Conservation (phyloP, 2,113 vertebrate species). For the Conger conger region DNA sequence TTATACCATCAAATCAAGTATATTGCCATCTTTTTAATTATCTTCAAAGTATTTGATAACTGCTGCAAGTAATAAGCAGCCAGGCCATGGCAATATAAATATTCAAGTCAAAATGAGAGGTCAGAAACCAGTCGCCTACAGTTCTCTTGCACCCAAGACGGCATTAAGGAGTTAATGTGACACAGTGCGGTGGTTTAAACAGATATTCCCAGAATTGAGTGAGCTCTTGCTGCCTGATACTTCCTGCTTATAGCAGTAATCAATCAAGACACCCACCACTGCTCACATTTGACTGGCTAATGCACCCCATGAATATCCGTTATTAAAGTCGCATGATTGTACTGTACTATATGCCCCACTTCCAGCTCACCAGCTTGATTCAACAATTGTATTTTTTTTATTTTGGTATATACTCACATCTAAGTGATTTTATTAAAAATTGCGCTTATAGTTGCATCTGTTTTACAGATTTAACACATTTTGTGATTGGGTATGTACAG, state of each 20-base stretch:
- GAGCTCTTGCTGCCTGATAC: background rate
- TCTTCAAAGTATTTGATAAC: background rate
- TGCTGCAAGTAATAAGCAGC: background rate
- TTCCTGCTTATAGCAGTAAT: background rate
- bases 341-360: background rate
- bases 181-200: background rate
- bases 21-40: no score
- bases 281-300: background rate
- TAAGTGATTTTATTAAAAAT: background rate
- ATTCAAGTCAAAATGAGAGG: background rate
- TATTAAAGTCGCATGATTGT: background rate
- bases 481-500: background rate
- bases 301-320: constrained; percentile 1
- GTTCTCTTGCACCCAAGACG: background rate
- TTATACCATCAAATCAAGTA: no score
- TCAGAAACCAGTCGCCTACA: background rate
- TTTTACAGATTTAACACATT: background rate
- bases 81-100: background rate
- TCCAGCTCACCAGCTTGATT: background rate
- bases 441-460: background rate
- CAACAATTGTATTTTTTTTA: background rate
- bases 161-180: background rate
- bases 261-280: background rate
- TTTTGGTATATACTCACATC: background rate
- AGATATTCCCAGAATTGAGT: background rate